Evolutionary conservation across 2,797 vertebrate genomes (phyloP), one percentile per base, ranked within the genome.

Genomic region (Remorina albescens): DNA sequence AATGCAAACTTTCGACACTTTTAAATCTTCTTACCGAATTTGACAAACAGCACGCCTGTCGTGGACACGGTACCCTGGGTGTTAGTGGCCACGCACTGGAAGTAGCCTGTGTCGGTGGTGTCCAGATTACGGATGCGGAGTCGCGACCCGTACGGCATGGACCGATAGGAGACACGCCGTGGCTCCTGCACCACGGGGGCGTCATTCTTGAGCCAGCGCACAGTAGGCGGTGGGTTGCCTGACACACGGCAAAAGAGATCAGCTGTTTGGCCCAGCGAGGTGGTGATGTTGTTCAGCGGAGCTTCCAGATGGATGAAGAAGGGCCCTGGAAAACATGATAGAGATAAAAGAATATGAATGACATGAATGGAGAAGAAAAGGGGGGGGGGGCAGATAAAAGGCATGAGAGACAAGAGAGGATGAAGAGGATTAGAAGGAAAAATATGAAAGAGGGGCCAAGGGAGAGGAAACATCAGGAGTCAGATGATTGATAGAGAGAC

Each of bases 271-370:
- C 97, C 97, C 57, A 98, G 92, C 0, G 97, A 98, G 0, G 97
- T 99, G 70, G 98, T 99, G 89, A 99, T 99, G 92, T 99, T 99
- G 87, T 99, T 99, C 97, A 99, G 96, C 0, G 97, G 97, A 11
- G 96, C 95, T 5, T 98, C 96, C 0, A 99, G 95, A 0, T 85
- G 96, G 86, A 99, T 91, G 89, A 96, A 99, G 78, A 93, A 73
- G 92, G 88, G 92, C 93, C 96, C 93, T 76, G 63, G 32, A 1
- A 42, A 16, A 62, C n/a, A 74, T 3, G 74, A 5, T 5, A 19
- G 6, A 60, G 21, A 56, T 4, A 7, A 15, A 46, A 3, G 49
- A 53, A 67, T 23, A 32, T 21, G 5, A 42, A 12, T 34, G 46
- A 26, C 58, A 51, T 32, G 23, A 36, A 36, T 34, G n/a, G 16